A percentile compares a stretch with the other conserved stretches of the same genome.
Conservation (phyloP, 1,140 invertebrate species). For the Drosophila lacertosa region DNA sequence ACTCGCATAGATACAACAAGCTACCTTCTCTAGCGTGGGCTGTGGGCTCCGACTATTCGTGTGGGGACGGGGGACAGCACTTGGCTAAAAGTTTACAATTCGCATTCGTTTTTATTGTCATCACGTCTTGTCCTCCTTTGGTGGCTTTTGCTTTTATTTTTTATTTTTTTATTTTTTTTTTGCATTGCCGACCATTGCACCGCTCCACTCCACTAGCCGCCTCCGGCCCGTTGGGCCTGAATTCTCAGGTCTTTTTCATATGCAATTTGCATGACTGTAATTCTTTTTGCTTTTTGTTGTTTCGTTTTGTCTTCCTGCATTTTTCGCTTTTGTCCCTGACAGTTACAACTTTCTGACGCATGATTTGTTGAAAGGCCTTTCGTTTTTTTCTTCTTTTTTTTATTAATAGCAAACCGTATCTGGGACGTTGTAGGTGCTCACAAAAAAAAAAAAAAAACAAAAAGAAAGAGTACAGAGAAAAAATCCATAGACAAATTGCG, state of each 20-base stretch:
- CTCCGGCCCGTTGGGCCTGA: constrained; percentile 6
- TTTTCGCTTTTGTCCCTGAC: constrained; percentile 65
- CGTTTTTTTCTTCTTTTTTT: constrained; percentile 64
- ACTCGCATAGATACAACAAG: constrained; percentile 51
- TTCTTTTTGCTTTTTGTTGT: constrained; percentile 14
- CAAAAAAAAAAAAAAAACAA: constrained; percentile 35
- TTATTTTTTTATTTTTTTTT: constrained; percentile 24
- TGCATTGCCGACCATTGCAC: constrained; percentile 57
- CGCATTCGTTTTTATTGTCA: constrained; percentile 78
- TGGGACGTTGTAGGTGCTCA: constrained; percentile 56
- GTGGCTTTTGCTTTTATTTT: constrained; percentile 45
- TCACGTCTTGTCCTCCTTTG: constrained; percentile 65
- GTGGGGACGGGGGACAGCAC: constrained; percentile 34
- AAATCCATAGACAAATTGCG: background rate
- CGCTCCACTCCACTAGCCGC: background rate
- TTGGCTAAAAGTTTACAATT: constrained; percentile 78
- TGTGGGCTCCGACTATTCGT: constrained; percentile 5
- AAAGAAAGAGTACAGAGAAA: constrained; percentile 31
- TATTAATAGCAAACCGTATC: constrained; percentile 56
- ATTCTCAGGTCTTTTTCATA: constrained; percentile 55
- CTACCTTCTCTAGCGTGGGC: constrained; percentile 54
- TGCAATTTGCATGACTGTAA: constrained; percentile 53
- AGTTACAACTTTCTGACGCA: constrained; percentile 80
- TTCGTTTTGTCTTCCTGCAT: constrained; percentile 56
- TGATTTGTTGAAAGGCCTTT: constrained; percentile 79